Evolutionary conservation across 2,888 invertebrate species (phyloP), one percentile per base, ranked within the genome.

Genomic region (Leucoptera coffeella): DNA sequence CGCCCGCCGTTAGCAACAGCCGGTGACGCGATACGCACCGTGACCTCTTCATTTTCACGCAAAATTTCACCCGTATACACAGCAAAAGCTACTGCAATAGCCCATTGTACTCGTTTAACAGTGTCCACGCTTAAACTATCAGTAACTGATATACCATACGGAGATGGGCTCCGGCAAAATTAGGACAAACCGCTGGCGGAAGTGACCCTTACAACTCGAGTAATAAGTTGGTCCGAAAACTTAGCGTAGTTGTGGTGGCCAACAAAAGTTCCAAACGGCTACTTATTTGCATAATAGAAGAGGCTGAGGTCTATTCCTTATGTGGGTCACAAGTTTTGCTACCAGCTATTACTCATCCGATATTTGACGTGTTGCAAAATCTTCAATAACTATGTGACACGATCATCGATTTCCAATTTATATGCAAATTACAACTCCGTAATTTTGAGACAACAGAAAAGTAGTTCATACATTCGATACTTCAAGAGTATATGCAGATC

Each of bases 381-480:
- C 54, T 61, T 64, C 58, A 28, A 31, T 32, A 33, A 54, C 55
- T 58, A 59, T 54, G 31, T 34, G 55, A 58, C 56, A 57, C 62
- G 61, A 67, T 67, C 65, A 67, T 62, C 59, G 60, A 57, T 61
- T 65, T 61, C 59, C 69, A 64, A 72, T 72, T 67, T 69, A 69
- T 67, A 71, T 72, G 71, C 64, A 72, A 65, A 72, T 71, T n/a
- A n/a, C n/a, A n/a, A n/a, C n/a, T n/a, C n/a, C n/a, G n/a, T n/a
- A n/a, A n/a, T n/a, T n/a, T n/a, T n/a, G n/a, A n/a, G n/a, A n/a
- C n/a, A n/a, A n/a, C n/a, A n/a, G n/a, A n/a, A n/a, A n/a, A n/a
- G n/a, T n/a, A n/a, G n/a, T n/a, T n/a, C n/a, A n/a, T n/a, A n/a
- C n/a, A n/a, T n/a, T n/a, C n/a, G n/a, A n/a, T n/a, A n/a, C n/a